phyloP scores from a whole-genome alignment of 2,888 invertebrate species.

The Busseola fusca region DNA sequence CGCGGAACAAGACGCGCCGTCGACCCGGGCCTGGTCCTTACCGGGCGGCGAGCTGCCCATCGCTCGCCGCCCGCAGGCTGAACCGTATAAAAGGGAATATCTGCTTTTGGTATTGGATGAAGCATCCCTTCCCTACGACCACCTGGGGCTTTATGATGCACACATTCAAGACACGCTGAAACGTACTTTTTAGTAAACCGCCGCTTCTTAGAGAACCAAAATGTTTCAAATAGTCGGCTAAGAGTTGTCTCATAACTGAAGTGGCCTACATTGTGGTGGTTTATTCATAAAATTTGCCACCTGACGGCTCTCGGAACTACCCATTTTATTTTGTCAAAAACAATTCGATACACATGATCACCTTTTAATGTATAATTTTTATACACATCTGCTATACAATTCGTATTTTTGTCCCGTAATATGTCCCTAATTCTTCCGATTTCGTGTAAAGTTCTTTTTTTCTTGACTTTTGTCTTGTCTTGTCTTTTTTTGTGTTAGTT shows the following conservation, averaged over 20 bases:
- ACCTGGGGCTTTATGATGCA: neutral
- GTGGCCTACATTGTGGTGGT: neutral
- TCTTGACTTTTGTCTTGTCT: too few species aligned
- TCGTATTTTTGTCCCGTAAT: too few species aligned
- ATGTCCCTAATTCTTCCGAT: neutral
- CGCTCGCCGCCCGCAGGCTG: too few species aligned
- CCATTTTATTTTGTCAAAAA: neutral
- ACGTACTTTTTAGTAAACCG: neutral
- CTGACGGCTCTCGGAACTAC: neutral
- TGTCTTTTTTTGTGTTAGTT: too few species aligned
- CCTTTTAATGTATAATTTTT: neutral
- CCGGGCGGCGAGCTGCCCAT: too few species aligned
- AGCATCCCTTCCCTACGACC: constrained; percentile 1
- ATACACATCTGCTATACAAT: neutral
- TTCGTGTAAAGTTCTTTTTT: too few species aligned
- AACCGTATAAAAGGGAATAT: neutral
- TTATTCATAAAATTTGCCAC: neutral
- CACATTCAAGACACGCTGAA: neutral
- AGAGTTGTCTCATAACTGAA: neutral
- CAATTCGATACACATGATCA: neutral
- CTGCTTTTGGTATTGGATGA: neutral
- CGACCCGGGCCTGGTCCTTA: too few species aligned
- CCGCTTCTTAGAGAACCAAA: too few species aligned
- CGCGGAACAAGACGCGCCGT: too few species aligned
- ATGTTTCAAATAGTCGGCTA: neutral